Conservation (phyloP, 2,888 invertebrate species). For the Aplocera efformata region DNA sequence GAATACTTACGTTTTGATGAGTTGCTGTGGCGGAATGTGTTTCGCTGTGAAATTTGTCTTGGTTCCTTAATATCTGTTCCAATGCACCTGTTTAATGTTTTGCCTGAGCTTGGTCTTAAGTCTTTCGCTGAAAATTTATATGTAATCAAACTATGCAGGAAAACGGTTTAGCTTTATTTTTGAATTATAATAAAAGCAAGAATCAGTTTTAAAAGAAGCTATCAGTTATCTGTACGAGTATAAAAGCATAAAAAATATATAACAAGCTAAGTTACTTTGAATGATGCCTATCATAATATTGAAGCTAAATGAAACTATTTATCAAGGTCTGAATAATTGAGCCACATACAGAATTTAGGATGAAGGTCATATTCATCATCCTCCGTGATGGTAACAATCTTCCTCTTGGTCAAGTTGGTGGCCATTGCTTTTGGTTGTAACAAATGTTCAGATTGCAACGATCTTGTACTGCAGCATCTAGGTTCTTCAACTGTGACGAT, state of each 20-base stretch:
- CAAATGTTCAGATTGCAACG: slow-evolving; percentile 39
- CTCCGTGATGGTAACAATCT: slow-evolving; percentile 63
- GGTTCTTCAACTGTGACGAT: slow-evolving; percentile 54
- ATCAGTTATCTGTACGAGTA: too few species aligned
- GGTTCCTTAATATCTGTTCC: slow-evolving; percentile 39
- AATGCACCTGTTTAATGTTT: slow-evolving; percentile 36
- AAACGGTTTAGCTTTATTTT: too few species aligned
- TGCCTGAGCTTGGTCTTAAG: slow-evolving; percentile 26
- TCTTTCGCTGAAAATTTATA: slow-evolving; percentile 36
- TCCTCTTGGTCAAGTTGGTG: slow-evolving; percentile 46
- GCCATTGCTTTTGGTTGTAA: slow-evolving; percentile 34
- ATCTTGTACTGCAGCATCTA: slow-evolving; percentile 39
- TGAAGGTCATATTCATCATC: slow-evolving; percentile 51
- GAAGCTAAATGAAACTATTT: too few species aligned
- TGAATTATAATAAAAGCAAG: too few species aligned
- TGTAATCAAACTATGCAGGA: too few species aligned
- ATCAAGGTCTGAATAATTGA: slow-evolving; percentile 1
- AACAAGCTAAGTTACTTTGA: too few species aligned
- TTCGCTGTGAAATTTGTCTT: slow-evolving; percentile 37
- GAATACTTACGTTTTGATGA: slow-evolving; percentile 41
- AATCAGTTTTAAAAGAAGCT: background rate
- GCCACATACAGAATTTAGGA: slow-evolving; percentile 54
- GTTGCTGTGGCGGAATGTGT: slow-evolving; percentile 40
- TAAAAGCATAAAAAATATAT: too few species aligned
- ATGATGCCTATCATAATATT: too few species aligned